phyloP scores from a whole-genome alignment of 1,140 invertebrate species.

The Parasteatoda tepidariorum region DNA sequence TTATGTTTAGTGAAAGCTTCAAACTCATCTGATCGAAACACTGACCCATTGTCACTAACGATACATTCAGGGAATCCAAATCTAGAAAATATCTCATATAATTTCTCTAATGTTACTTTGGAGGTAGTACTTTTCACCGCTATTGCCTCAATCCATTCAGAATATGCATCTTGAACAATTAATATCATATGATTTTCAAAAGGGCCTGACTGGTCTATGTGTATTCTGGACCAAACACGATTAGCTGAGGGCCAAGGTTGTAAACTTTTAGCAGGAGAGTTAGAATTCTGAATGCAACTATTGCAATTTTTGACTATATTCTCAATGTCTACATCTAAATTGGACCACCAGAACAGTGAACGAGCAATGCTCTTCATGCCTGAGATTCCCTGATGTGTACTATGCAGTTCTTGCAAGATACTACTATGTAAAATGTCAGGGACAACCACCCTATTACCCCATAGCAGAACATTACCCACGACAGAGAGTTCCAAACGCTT shows the following conservation, averaged over 20 bases:
- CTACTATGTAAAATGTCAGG: too few species aligned
- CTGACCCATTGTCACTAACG: conserved; percentile 68
- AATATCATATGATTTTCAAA: conserved; percentile 12
- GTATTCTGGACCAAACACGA: too few species aligned
- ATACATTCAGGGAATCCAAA: conserved; percentile 65
- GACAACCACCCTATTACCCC: conserved; percentile 11
- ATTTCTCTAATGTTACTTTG: background rate
- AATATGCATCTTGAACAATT: conserved; percentile 23
- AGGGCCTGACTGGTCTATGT: background rate
- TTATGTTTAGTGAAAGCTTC: conserved; percentile 10
- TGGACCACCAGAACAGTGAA: conserved; percentile 22
- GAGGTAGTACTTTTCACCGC: background rate
- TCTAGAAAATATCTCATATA: conserved; percentile 46
- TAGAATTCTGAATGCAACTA: conserved; percentile 9
- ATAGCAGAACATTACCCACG: background rate
- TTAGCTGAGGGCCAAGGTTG: too few species aligned
- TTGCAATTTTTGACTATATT: background rate
- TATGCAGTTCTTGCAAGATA: too few species aligned
- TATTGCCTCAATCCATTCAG: conserved; percentile 27
- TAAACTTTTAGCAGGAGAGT: background rate
- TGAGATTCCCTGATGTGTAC: too few species aligned
- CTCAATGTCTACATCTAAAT: conserved; percentile 9
- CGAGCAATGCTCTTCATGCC: too few species aligned
- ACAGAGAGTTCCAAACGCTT: background rate
- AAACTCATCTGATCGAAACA: conserved; percentile 66